Evolutionary conservation across 2,888 invertebrate species (phyloP), one percentile per base, ranked within the genome.

Genomic region (Dysmachus trigonus): DNA sequence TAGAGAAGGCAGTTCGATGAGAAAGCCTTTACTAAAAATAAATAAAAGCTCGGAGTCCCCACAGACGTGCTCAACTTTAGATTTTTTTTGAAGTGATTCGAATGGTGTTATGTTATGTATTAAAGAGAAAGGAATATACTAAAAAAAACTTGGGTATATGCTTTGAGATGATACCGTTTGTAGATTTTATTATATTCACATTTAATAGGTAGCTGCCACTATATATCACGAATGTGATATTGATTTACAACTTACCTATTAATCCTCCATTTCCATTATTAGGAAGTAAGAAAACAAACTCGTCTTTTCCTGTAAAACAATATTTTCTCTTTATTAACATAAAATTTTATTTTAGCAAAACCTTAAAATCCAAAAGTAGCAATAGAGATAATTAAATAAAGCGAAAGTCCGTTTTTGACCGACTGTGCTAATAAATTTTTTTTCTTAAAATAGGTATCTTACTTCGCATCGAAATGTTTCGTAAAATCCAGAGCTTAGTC

Each of bases 281-380:
- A 41, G 83, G 83, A 22, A 83, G 72, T 35, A 83, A 51, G 30
- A 83, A 83, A 3, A 83, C 83, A 72, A 83, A 83, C n/a, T 83
- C 83, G 18, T 83, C 41, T 38, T 83, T 83, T 10, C 38, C 83
- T 83, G 72, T 15, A 83, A 83, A 27, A 35, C n/a, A 41, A 71
- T 62, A 10, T 62, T 62, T 62, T 62, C 62, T 62, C 62, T 22
- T 62, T 10, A 62, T 62, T 62, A 72, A 41, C 30, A 35, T 62
- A 82, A 62, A 62, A 33, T 30, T 27, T n/a, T 38, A 10, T 15
- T 18, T 76, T 76, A 38, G 30, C 33, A 73, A 73, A 73, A 13
- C 22, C 13, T 22, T 38, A 33, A n/a, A 22, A 1, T 27, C 10
- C 7, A 27, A 27, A 62, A 22, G 41, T 6, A 41, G 15, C 8